A percentile compares a stretch with the other conserved stretches of the same genome.
These are phyloP conservation scores for Thunnus maccoyii DNA, from an alignment of 2,113 vertebrate species.

Conservation along the genomic window DNA sequence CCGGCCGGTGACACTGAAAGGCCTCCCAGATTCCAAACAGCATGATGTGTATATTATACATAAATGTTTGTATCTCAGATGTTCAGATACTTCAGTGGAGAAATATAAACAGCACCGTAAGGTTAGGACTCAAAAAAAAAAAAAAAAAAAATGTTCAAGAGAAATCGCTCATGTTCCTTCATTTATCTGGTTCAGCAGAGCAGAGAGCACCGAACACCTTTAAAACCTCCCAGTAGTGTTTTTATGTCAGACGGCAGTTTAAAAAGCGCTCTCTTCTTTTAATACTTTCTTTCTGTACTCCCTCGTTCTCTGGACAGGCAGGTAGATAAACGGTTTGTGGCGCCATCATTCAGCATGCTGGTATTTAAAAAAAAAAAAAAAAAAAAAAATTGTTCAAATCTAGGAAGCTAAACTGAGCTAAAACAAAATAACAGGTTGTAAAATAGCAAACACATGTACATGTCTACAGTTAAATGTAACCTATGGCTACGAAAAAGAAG, in stretches of 20 bases:
- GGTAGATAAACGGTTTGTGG: slow-evolving; percentile 12
- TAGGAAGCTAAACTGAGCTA: slow-evolving; percentile 45
- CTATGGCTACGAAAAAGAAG: slow-evolving; percentile 51
- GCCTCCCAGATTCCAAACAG: neutral
- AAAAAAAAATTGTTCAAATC: slow-evolving; percentile 10
- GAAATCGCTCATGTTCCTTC: slow-evolving; percentile 17
- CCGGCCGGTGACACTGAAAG: neutral
- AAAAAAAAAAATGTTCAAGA: neutral
- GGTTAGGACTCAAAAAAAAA: neutral
- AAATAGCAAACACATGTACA: slow-evolving; percentile 26
- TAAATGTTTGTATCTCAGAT: neutral
- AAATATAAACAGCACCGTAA: slow-evolving; percentile 17
- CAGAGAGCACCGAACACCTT: neutral
- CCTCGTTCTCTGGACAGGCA: slow-evolving; percentile 23
- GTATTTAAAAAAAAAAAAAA: neutral
- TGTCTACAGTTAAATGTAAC: slow-evolving; percentile 51
- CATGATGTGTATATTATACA: neutral
- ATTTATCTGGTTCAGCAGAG: neutral
- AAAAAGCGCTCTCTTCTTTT: neutral
- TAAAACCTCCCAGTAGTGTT: slow-evolving; percentile 64
- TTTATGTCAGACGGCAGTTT: neutral
- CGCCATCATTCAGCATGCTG: slow-evolving; percentile 32
- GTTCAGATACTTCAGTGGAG: slow-evolving; percentile 2
- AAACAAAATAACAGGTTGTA: slow-evolving; percentile 47
- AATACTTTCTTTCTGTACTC: slow-evolving; percentile 12